Percentiles rank a stretch among this genome's conserved stretches.
These are phyloP conservation scores for Arge pagana DNA, from an alignment of 2,888 invertebrate genomes.

Conservation along the genomic window DNA sequence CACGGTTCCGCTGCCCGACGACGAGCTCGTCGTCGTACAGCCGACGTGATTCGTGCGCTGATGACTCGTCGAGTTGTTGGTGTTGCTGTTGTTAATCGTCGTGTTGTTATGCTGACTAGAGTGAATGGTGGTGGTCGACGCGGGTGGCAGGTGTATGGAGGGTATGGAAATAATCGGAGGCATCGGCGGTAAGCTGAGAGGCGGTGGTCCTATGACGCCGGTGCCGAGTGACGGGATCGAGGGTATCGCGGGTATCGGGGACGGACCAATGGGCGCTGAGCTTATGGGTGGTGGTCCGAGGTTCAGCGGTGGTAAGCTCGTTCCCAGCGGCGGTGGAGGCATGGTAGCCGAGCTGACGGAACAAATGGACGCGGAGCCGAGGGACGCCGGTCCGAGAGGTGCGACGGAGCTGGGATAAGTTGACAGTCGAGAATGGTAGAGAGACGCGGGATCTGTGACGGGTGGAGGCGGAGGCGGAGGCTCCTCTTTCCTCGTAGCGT, in stretches of 20 bases:
- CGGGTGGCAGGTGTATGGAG: conserved; percentile 46
- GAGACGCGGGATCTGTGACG: conserved; percentile 25
- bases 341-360: conserved; percentile 45
- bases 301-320: conserved; percentile 40
- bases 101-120: conserved; percentile 53
- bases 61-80: conserved; percentile 35
- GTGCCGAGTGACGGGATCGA: conserved; percentile 40
- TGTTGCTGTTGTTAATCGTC: conserved; percentile 39
- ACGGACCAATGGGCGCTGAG: conserved; percentile 43
- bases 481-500: conserved; percentile 46
- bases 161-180: conserved; percentile 48
- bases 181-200: conserved; percentile 39
- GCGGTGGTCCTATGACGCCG: conserved; percentile 40
- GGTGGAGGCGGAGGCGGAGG: conserved; percentile 21
- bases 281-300: conserved; percentile 43
- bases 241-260: conserved; percentile 41
- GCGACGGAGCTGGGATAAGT: conserved; percentile 42
- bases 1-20: conserved; percentile 60
- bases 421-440: conserved; percentile 45
- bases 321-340: conserved; percentile 40
- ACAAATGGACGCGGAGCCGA: conserved; percentile 43
- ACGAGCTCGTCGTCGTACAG: conserved; percentile 61
- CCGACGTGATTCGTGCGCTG: conserved; percentile 60
- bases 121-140: conserved; percentile 47
- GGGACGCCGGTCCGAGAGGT: conserved; percentile 41